Evolutionary conservation across 2,888 invertebrate genomes (phyloP).

Genomic region (Argyresthia albistria): DNA sequence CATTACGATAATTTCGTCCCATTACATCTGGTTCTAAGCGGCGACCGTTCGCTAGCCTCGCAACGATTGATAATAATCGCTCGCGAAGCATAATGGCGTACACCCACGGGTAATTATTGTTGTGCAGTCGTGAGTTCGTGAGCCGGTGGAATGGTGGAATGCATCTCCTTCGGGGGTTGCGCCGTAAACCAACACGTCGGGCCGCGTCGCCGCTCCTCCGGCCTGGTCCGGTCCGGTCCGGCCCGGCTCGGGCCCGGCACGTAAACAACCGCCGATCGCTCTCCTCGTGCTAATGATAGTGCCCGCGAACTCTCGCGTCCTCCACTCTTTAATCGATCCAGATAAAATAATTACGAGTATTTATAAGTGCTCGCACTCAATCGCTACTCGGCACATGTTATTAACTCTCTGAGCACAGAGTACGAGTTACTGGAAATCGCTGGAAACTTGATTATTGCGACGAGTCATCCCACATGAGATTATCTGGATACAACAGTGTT

Average conservation of each 20-base stretch:
- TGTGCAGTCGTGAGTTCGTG: constrained; percentile 72
- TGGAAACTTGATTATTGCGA: neutral
- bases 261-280: constrained; percentile 65
- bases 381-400: constrained; percentile 44
- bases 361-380: constrained; percentile 59
- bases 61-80: constrained; percentile 71
- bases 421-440: neutral
- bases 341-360: constrained; percentile 66
- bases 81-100: constrained; percentile 72
- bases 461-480: neutral
- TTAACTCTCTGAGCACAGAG: constrained; percentile 16
- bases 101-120: constrained; percentile 73
- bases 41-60: constrained; percentile 62
- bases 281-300: constrained; percentile 67
- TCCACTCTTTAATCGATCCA: constrained; percentile 47
- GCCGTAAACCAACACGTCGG: constrained; percentile 64
- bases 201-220: constrained; percentile 6
- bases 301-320: constrained; percentile 39
- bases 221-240: constrained; percentile 7
- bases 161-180: constrained; percentile 73
- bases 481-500: neutral
- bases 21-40: constrained; percentile 66
- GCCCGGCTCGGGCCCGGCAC: constrained; percentile 39
- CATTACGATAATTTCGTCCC: constrained; percentile 68
- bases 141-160: constrained; percentile 64